These are phyloP conservation scores for Pristionchus entomophagus DNA, from an alignment of 2,888 invertebrate species.

Conservation along the genomic window DNA sequence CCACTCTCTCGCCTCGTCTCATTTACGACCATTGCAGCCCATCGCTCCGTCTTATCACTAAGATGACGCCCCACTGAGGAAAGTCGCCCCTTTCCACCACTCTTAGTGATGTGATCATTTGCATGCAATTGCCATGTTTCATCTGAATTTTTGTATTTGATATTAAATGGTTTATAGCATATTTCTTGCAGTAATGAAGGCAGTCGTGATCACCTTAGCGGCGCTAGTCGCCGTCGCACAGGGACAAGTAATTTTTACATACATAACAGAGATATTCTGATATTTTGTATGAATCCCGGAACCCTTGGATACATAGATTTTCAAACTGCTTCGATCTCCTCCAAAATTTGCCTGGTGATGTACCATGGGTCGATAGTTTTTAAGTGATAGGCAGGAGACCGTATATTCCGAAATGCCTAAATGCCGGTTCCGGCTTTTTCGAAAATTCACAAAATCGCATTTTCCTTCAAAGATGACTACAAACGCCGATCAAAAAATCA, in stretches of 20 bases:
- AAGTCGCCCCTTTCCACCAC: neutral
- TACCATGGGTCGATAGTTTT: too few species aligned
- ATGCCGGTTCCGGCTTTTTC: too few species aligned
- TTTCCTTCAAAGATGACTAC: too few species aligned
- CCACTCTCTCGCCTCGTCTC: neutral
- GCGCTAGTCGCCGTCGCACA: neutral
- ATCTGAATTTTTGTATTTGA: neutral
- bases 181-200: slow-evolving; percentile 24
- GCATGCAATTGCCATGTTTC: neutral
- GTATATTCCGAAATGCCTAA: too few species aligned
- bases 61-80: slow-evolving; percentile 19
- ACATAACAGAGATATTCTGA: too few species aligned
- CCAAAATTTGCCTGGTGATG: too few species aligned
- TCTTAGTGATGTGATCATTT: neutral
- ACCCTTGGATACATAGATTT: too few species aligned
- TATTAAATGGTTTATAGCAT: neutral
- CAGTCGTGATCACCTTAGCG: neutral
- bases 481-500: too few species aligned
- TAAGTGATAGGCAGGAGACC: too few species aligned
- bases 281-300: too few species aligned
- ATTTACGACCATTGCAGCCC: slow-evolving; percentile 19
- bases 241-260: neutral
- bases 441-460: too few species aligned
- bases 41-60: neutral
- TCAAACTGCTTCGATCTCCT: too few species aligned